Base-by-base conservation (phyloP, 2,113 vertebrate genomes). In the Chaenogobius annularis region DNA sequence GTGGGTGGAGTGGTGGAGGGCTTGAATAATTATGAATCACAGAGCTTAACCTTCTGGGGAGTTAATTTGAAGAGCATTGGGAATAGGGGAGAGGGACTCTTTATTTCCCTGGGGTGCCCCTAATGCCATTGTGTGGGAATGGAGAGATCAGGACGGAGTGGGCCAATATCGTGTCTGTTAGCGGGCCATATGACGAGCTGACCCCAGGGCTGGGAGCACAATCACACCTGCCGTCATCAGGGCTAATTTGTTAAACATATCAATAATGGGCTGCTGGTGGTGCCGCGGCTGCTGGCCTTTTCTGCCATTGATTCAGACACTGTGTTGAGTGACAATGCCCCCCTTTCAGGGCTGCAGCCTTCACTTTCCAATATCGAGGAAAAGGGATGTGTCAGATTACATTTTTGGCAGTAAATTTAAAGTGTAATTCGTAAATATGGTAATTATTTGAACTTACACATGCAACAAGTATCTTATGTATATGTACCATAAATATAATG, bases 231-330 rank as follows among this genome's bases (percentile, higher is more conserved):
- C 91, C 89, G 82, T 91, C 92, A 91, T 91, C 91, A 80, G 52
- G 78, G 91, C 88, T 94, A 93, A 93, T 94, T 94, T 92, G 91
- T 92, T 93, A 94, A 94, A 93, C 91, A 92, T 92, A 94, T 93
- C 93, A 94, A 93, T 93, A 88, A 89, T 66, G 23, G 72, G 84
- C 83, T 73, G 84, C 83, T 46, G 81, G 85, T 82, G 80, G 84
- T 26, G 55, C 55, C 22, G 55, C 22, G 55, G 58, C 83, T 46
- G 81, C 85, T 81, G 80, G 84, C 78, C 83, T 80, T 87, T 88
- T 85, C 78, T 79, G 70, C 71, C 84, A 91, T 89, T 87, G 88
- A 91, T 89, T 78, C 85, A 70, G 83, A 72, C 43, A 14, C 52
- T 0, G 48, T 17, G 61, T 44, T 81, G 89, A 87, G 37, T 88